Percentiles rank a stretch among this genome's conserved stretches.
phyloP scores from a whole-genome alignment of 1,140 invertebrate species.

The Trichoplusia ni region DNA sequence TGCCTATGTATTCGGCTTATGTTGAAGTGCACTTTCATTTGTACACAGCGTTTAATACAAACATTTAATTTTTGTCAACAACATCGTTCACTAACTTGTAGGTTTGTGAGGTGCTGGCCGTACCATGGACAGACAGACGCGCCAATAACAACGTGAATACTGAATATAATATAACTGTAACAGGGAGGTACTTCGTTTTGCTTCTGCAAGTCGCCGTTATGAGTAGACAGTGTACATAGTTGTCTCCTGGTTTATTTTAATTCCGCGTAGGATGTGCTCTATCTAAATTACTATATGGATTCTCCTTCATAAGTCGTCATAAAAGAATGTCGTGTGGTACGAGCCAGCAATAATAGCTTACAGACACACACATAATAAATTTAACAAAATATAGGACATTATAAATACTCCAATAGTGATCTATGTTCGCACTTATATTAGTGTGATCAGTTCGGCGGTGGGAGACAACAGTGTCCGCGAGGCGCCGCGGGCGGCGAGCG shows the following conservation, averaged over 20 bases:
- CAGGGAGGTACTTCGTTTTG: not conserved
- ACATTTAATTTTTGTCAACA: conserved; percentile 72
- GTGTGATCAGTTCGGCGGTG: conserved; percentile 62
- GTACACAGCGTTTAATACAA: conserved; percentile 79
- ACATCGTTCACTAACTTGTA: conserved; percentile 69
- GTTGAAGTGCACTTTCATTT: conserved; percentile 80
- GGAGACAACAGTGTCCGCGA: conserved; percentile 75
- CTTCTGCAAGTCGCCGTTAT: not conserved
- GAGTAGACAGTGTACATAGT: not conserved
- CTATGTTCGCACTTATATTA: conserved; percentile 70
- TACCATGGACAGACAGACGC: conserved; percentile 41
- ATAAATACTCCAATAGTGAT: conserved; percentile 72
- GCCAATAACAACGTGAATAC: not conserved
- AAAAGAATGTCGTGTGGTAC: conserved; percentile 43
- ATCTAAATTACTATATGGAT: conserved; percentile 1
- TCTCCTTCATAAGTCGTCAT: not conserved
- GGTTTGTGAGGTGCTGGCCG: conserved; percentile 54
- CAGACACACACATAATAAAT: conserved; percentile 71
- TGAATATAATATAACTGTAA: conserved; percentile 26
- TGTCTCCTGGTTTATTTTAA: not conserved
- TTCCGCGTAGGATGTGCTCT: not conserved
- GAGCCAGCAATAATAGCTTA: conserved; percentile 65
- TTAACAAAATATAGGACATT: conserved; percentile 81
- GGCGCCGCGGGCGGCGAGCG: conserved; percentile 32
- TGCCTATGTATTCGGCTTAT: conserved; percentile 68